Evolutionary conservation across 1,140 invertebrate species (phyloP).

Genomic region (Ips typographus): DNA sequence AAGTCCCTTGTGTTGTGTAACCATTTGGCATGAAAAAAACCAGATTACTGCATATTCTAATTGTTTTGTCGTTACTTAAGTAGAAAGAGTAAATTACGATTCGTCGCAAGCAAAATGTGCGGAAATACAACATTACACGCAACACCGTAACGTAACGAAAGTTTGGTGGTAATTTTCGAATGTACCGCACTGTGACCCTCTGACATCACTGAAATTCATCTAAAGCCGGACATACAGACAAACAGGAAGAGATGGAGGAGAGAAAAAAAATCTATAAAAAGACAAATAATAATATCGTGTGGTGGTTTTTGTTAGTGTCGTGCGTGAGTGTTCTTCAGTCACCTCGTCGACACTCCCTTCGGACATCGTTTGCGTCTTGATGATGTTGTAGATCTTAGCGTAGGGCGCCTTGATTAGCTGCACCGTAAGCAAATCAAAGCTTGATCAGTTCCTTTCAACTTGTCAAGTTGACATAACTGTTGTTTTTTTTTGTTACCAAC

Average conservation of each 20-base stretch:
- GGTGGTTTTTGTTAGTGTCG: slow-evolving; percentile 37
- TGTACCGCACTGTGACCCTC: no score
- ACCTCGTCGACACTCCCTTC: slow-evolving; percentile 67
- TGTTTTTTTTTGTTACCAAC: neutral
- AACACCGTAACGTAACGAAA: no score
- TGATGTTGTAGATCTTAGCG: slow-evolving; percentile 91
- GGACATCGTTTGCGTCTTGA: slow-evolving; percentile 87
- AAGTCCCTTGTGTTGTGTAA: no score
- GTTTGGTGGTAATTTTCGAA: no score
- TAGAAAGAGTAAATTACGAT: no score
- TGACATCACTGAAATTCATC: no score
- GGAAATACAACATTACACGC: no score
- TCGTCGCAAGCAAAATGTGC: no score
- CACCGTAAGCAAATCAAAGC: slow-evolving; percentile 46
- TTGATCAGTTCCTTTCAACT: slow-evolving; percentile 11
- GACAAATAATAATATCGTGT: slow-evolving; percentile 32
- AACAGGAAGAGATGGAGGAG: neutral
- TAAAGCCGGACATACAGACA: neutral
- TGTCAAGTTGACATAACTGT: neutral
- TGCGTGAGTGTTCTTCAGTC: slow-evolving; percentile 50
- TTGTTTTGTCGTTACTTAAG: no score
- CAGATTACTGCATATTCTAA: no score
- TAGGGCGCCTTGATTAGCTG: slow-evolving; percentile 94
- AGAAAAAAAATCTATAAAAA: slow-evolving; percentile 5
- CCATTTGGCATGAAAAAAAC: no score